Conservation (phyloP, 2,113 vertebrate species). For the Bombycilla garrulus region DNA sequence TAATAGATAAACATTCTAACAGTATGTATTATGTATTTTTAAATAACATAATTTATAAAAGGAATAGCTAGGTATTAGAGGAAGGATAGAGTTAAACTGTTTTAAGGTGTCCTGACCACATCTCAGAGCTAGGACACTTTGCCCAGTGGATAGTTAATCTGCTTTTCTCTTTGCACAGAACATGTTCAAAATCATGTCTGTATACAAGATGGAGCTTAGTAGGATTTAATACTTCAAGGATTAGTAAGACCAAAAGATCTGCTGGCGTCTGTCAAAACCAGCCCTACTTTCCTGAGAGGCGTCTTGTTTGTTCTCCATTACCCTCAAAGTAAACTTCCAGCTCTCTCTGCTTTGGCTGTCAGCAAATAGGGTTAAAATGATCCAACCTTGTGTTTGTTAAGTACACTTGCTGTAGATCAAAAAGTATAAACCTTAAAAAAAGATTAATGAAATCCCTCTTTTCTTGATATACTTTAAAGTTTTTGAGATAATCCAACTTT, state of each 20-base stretch:
- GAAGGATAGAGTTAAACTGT: neutral
- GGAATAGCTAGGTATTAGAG: neutral
- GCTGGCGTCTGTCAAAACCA: neutral
- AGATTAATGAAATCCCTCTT: neutral
- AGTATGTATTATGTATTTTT: neutral
- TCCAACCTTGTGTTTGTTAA: neutral
- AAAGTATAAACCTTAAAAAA: neutral
- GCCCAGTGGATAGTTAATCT: neutral
- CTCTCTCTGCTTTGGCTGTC: neutral
- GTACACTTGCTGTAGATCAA: neutral
- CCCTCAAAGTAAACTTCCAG: neutral
- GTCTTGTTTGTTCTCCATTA: neutral
- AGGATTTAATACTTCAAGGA: neutral
- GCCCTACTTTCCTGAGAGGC: neutral
- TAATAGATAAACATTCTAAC: neutral
- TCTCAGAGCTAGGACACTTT: neutral
- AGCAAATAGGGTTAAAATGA: neutral
- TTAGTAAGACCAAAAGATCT: neutral
- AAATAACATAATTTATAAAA: neutral
- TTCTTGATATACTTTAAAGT: neutral
- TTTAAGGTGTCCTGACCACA: neutral
- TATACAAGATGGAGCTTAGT: neutral
- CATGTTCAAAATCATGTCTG: neutral
- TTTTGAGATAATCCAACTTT: slow-evolving; percentile 1
- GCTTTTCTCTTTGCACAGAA: neutral